Percentiles rank a stretch among this genome's conserved stretches.
phyloP scores from a whole-genome alignment of 2,113 vertebrate species.

The Podarcis raffonei region DNA sequence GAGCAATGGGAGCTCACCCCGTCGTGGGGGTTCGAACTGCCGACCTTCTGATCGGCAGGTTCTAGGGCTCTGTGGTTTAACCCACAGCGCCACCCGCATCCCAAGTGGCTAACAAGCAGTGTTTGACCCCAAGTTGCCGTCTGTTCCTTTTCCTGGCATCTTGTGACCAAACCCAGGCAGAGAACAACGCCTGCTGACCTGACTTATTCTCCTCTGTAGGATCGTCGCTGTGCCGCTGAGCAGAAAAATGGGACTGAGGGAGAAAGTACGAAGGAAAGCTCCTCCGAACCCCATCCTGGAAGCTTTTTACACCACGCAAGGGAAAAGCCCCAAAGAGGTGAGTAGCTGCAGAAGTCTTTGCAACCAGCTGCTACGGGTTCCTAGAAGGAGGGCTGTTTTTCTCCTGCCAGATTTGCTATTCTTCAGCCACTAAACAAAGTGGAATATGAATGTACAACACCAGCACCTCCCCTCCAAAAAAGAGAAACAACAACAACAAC shows the following conservation, averaged over 20 bases:
- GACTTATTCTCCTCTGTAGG: constrained; percentile 64
- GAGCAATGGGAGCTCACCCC: too few relatives aligned
- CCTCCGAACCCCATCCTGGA: constrained; percentile 78
- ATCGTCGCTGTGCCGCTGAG: constrained; percentile 81
- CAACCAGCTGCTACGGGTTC: background rate
- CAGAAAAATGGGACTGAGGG: constrained; percentile 78
- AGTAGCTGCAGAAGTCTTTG: background rate
- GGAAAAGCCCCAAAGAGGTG: constrained; percentile 77
- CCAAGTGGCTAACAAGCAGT: too few relatives aligned
- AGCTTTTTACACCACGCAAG: constrained; percentile 73
- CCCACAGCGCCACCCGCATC: too few relatives aligned
- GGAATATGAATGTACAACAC: too few relatives aligned
- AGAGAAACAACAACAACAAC: too few relatives aligned
- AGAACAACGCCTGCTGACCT: background rate
- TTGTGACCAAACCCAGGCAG: background rate
- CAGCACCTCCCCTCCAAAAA: too few relatives aligned
- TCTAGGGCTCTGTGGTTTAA: too few relatives aligned
- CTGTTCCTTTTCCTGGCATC: background rate
- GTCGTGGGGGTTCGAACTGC: too few relatives aligned
- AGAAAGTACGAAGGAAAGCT: constrained; percentile 73
- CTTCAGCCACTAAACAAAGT: background rate
- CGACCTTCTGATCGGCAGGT: too few relatives aligned
- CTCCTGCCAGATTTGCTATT: background rate
- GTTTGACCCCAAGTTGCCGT: too few relatives aligned
- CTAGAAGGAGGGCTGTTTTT: background rate